Percentiles rank a stretch among this genome's conserved stretches.
phyloP scores from a whole-genome alignment of 1,140 invertebrate species.

The Zaprionus taronus region DNA sequence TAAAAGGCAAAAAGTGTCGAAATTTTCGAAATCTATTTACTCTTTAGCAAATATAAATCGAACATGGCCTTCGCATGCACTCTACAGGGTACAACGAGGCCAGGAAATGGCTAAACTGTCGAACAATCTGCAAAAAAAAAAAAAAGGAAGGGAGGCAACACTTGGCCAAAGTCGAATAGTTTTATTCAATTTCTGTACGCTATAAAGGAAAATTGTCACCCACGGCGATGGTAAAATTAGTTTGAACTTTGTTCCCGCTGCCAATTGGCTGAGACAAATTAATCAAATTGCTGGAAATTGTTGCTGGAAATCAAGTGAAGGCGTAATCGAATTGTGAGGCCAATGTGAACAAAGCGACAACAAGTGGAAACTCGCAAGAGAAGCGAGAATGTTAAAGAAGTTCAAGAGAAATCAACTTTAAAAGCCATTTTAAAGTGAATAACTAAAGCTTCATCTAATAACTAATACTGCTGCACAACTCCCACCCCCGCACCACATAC shows the following conservation, averaged over 20 bases:
- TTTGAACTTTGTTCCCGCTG: constrained; percentile 10
- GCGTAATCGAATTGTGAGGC: constrained; percentile 21
- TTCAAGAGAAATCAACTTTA: not conserved
- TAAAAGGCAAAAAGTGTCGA: too few relatives aligned
- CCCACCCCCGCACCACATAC: not conserved
- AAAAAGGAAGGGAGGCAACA: not conserved
- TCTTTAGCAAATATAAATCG: too few relatives aligned
- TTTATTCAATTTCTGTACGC: constrained; percentile 3
- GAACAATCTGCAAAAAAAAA: not conserved
- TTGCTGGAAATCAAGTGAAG: constrained; percentile 10
- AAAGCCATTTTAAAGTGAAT: not conserved
- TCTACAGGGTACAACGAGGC: not conserved
- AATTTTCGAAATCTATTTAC: too few relatives aligned
- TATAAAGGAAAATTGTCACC: constrained; percentile 46
- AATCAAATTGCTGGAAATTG: constrained; percentile 19
- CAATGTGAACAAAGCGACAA: not conserved
- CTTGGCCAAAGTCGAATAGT: constrained; percentile 29
- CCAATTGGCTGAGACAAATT: not conserved
- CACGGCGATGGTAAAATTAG: constrained; percentile 49
- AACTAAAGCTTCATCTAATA: not conserved
- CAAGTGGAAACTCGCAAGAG: not conserved
- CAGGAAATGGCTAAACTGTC: not conserved
- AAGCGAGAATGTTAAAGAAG: not conserved
- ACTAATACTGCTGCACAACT: not conserved
- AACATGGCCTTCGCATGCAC: not conserved